These are phyloP conservation scores for Amniataba percoides DNA, from an alignment of 2,797 vertebrate species.

Conservation along the genomic window DNA sequence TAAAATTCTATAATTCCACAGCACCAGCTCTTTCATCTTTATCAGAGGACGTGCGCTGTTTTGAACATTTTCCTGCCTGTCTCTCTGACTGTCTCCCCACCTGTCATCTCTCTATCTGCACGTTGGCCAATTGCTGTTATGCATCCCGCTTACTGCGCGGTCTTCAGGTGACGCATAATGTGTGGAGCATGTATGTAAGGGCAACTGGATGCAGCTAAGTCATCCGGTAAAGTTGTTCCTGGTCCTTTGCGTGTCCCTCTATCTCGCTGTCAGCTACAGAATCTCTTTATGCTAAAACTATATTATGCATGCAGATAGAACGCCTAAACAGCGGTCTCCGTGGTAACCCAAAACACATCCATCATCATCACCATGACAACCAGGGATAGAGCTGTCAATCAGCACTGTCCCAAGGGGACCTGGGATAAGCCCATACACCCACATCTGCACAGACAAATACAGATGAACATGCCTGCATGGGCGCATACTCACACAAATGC, in stretches of 20 bases:
- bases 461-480: constrained; percentile 30
- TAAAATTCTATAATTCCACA: constrained; percentile 69
- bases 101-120: constrained; percentile 32
- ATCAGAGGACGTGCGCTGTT: constrained; percentile 55
- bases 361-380: constrained; percentile 85
- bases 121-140: constrained; percentile 9
- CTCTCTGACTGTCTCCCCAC: constrained; percentile 22
- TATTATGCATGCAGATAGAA: constrained; percentile 80
- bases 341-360: constrained; percentile 81
- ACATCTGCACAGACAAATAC: constrained; percentile 63
- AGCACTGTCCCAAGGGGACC: constrained; percentile 67
- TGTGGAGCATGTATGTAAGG: background rate
- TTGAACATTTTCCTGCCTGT: constrained; percentile 39
- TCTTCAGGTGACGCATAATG: constrained; percentile 5
- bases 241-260: constrained; percentile 33
- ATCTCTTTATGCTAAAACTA: constrained; percentile 76
- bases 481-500: background rate
- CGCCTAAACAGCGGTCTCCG: constrained; percentile 75
- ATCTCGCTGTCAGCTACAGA: constrained; percentile 64
- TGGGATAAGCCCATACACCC: constrained; percentile 58
- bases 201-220: constrained; percentile 12
- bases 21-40: constrained; percentile 67
- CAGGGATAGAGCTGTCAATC: constrained; percentile 79
- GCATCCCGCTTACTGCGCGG: constrained; percentile 10
- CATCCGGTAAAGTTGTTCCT: constrained; percentile 42